Base-by-base conservation (phyloP, 2,888 invertebrate genomes). In the Hartigia nigra region DNA sequence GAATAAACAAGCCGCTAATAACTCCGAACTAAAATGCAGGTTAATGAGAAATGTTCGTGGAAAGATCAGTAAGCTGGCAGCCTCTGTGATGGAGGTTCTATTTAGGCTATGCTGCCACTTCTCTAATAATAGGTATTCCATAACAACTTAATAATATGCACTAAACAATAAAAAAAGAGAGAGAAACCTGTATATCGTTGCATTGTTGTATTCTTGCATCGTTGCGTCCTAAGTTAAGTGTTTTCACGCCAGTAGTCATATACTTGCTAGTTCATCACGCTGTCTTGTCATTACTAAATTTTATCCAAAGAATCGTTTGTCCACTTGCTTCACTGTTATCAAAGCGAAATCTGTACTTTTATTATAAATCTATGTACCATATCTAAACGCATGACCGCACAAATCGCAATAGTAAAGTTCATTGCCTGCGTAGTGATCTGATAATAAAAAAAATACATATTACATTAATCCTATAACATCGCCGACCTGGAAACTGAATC, bases 71-170 rank as follows among this genome's bases (percentile, higher is more conserved):
- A 94, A 94, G 92, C 93, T 95, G 92, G 94, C 95, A 92, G 94
- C 95, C 92, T 94, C 95, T 90, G 93, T 95, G 92, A 93, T 95
- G 92, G 95, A 95, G 92, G 94, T 94, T 90, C 94, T 95, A 92
- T 94, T 94, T 93, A 94, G 94, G 91, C 93, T 94, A 90, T 95
- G 95, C 94, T 95, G 95, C 93, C 94, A 94, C 92, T 92, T 93
- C 91, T 92, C 93, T 90, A 93, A 93, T 90, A 93, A 94, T 95
- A 95, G 95, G 95, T 95, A 94, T 87, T 87, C 86, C 87, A 90
- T 89, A 88, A 87, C 83, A 84, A 88, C 87, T 87, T 83, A 88
- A 89, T 89, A 89, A 88, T 87, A 84, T 86, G 85, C 87, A 88
- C 82, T 86, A 82, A 79, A 82, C 55, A 55, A n/a, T n/a, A n/a